These are phyloP conservation scores for Tridacna crocea DNA, from an alignment of 2,888 invertebrate genomes.

Conservation along the genomic window DNA sequence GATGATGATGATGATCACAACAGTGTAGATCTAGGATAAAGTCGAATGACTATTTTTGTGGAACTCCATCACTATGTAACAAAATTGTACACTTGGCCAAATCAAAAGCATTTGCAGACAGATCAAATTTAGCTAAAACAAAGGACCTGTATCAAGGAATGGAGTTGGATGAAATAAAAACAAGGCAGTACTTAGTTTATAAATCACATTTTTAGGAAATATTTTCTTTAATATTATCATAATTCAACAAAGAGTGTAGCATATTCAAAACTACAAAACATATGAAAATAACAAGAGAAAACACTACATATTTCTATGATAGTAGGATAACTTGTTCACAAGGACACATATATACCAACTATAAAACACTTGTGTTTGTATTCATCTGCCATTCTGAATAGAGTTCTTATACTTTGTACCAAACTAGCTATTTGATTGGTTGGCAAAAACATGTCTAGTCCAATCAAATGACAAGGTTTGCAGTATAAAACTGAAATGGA, in stretches of 20 bases:
- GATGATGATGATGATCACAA: no score
- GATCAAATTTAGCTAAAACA: no score
- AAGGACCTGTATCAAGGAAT: no score
- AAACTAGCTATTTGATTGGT: no score
- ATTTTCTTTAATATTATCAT: constrained; percentile 24
- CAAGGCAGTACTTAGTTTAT: neutral
- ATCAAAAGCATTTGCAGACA: neutral
- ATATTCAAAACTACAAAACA: constrained; percentile 22
- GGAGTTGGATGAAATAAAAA: no score
- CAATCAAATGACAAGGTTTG: no score
- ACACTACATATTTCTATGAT: neutral
- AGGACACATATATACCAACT: neutral
- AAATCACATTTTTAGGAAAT: constrained; percentile 26
- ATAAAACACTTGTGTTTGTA: no score
- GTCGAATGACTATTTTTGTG: neutral
- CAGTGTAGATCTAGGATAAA: no score
- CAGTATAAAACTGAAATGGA: no score
- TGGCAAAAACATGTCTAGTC: no score
- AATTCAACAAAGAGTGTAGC: constrained; percentile 26
- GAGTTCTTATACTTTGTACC: no score
- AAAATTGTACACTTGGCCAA: neutral
- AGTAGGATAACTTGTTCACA: neutral
- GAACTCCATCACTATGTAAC: neutral
- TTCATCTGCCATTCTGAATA: no score
- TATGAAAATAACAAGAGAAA: constrained; percentile 15